Evolutionary conservation across 2,888 invertebrate species (phyloP).

Genomic region (Pyrochroa serraticornis): DNA sequence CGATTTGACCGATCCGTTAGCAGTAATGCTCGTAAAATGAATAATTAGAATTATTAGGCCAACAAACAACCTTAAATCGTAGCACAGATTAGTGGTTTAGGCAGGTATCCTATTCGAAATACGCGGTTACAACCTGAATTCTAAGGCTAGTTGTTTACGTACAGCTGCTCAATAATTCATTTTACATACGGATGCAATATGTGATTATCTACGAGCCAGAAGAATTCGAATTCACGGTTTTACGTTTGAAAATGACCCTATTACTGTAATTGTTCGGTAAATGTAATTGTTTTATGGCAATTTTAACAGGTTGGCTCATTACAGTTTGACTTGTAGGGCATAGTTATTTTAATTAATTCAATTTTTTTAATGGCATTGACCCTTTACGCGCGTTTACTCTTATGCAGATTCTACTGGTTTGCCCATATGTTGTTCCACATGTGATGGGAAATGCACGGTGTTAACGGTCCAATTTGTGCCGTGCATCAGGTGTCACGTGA

Average conservation of each 20-base stretch:
- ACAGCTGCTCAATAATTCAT: constrained; percentile 27
- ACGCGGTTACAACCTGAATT: constrained; percentile 12
- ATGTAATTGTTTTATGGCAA: no score
- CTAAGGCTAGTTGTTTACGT: constrained; percentile 25
- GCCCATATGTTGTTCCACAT: constrained; percentile 33
- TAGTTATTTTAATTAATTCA: no score
- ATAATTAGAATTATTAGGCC: constrained; percentile 23
- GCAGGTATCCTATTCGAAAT: constrained; percentile 14
- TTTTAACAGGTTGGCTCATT: no score
- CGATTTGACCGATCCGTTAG: constrained; percentile 18
- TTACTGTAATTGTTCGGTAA: neutral
- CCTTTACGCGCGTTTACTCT: no score
- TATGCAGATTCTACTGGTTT: constrained; percentile 29
- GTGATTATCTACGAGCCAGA: neutral
- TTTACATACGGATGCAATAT: constrained; percentile 2
- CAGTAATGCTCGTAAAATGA: constrained; percentile 20
- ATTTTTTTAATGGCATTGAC: no score
- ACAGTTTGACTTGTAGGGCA: no score
- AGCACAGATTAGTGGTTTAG: constrained; percentile 12
- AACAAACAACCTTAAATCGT: constrained; percentile 28
- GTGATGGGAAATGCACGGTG: constrained; percentile 24
- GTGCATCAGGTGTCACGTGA: constrained; percentile 50
- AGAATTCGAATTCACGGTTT: neutral
- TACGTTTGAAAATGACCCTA: neutral
- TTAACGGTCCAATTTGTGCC: constrained; percentile 44